A percentile compares a stretch with the other conserved stretches of the same genome.
Evolutionary conservation across 2,888 invertebrate genomes (phyloP).

Genomic region (Leucophora obtusa): DNA sequence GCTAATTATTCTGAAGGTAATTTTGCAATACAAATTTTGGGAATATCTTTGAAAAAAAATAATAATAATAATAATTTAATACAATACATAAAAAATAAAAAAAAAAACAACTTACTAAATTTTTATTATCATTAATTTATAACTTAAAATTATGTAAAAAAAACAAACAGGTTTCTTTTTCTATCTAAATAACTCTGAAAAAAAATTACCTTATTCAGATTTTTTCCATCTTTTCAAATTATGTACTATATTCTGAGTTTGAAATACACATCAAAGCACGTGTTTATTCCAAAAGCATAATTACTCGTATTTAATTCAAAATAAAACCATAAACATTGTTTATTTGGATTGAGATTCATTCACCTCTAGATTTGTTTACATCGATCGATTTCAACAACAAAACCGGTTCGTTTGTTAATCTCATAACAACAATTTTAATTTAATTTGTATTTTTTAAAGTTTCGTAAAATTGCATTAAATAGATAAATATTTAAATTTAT

Average conservation of each 20-base stretch:
- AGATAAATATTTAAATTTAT: not conserved
- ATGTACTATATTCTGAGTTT: not conserved
- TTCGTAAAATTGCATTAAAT: not conserved
- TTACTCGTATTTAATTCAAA: not conserved
- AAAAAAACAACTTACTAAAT: no score
- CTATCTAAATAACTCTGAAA: not conserved
- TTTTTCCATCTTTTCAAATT: not conserved
- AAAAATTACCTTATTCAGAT: not conserved
- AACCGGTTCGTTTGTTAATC: conserved; percentile 2
- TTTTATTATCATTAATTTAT: no score
- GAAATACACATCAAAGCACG: not conserved
- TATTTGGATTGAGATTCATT: not conserved
- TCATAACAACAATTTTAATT: not conserved
- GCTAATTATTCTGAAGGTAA: not conserved
- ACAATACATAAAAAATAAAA: no score
- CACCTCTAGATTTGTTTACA: not conserved
- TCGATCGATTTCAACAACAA: not conserved
- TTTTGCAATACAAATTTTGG: no score
- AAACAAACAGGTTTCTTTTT: not conserved
- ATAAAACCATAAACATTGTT: not conserved
- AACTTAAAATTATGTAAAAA: not conserved
- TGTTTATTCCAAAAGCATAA: not conserved
- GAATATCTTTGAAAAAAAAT: no score
- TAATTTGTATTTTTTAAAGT: not conserved
- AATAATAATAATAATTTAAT: no score